phyloP scores from a whole-genome alignment of 2,888 invertebrate genomes.

The Ophion slaviceki region DNA sequence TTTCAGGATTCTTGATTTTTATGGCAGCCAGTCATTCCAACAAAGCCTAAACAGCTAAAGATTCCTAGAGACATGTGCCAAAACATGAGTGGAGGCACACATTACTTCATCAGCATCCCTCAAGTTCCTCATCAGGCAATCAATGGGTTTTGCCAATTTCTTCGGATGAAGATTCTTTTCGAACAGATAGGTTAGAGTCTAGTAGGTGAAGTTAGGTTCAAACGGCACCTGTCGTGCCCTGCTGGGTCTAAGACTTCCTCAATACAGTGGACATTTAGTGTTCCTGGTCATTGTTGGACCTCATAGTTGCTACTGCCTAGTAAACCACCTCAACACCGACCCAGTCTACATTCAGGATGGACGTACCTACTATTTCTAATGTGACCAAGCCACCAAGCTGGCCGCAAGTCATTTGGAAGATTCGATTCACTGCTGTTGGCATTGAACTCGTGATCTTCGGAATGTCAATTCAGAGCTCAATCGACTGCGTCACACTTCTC shows the following conservation, averaged over 20 bases:
- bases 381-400: not conserved
- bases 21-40: not conserved
- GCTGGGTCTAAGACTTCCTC: too few relatives aligned
- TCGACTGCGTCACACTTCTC: not conserved
- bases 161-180: not conserved
- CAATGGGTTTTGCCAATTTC: not conserved
- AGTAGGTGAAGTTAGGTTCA: too few relatives aligned
- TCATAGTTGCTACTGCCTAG: not conserved
- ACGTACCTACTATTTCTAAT: not conserved
- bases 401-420: not conserved
- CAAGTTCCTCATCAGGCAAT: not conserved
- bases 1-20: constrained; percentile 11
- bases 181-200: not conserved
- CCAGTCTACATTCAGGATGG: not conserved
- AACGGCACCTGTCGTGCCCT: too few relatives aligned
- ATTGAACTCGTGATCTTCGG: not conserved
- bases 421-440: not conserved
- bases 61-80: not conserved
- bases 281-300: not conserved
- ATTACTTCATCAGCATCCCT: not conserved
- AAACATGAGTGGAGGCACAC: not conserved
- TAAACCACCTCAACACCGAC: not conserved
- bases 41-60: too few relatives aligned
- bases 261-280: too few relatives aligned
- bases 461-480: not conserved